Evolutionary conservation across 2,888 invertebrate species (phyloP).

Genomic region (Acanthosepion lycidas): DNA sequence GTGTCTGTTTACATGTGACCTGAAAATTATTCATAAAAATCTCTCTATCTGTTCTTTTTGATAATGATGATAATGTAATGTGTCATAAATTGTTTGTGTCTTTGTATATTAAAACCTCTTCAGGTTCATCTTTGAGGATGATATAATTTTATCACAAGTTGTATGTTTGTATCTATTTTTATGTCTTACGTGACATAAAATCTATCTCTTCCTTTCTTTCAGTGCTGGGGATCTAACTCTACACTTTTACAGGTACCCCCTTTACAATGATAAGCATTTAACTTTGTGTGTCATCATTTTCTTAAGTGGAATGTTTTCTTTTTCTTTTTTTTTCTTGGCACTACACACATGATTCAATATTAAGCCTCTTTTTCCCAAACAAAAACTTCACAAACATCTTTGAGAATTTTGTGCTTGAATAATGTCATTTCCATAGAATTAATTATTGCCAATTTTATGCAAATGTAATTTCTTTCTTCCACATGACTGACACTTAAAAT

Average conservation of each 20-base stretch:
- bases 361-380: not conserved
- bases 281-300: constrained; percentile 35
- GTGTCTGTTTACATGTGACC: constrained; percentile 17
- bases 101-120: not conserved
- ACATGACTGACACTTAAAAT: not conserved
- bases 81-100: constrained; percentile 14
- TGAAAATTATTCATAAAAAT: not conserved
- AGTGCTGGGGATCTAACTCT: constrained; percentile 46
- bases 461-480: not conserved
- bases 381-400: not conserved
- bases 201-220: constrained; percentile 44
- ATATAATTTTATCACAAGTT: not conserved
- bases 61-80: not conserved
- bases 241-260: constrained; percentile 45
- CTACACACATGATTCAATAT: constrained; percentile 33
- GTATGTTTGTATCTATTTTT: not conserved
- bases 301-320: not conserved
- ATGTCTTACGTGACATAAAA: not conserved
- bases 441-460: not conserved
- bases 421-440: not conserved
- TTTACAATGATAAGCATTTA: constrained; percentile 43
- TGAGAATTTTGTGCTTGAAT: constrained; percentile 33
- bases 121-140: not conserved
- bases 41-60: not conserved
- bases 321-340: not conserved